Evolutionary conservation across 2,113 vertebrate genomes (phyloP).

Genomic region (Hypocryptadius cinnamomeus): DNA sequence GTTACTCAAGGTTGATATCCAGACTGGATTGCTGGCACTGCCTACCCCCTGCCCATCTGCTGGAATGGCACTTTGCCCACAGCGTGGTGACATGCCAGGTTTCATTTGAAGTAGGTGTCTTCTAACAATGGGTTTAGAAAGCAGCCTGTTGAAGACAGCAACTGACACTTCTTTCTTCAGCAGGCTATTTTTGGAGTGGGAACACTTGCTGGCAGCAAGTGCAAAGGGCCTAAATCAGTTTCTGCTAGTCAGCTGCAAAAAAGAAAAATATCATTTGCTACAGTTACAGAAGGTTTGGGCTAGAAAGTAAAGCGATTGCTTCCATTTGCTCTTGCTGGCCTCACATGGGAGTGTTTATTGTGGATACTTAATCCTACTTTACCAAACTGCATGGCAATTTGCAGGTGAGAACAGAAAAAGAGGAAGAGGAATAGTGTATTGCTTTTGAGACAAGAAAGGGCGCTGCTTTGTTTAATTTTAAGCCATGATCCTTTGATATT

Average conservation of each 20-base stretch:
- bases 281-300: conserved; percentile 24
- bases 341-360: neutral
- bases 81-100: neutral
- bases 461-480: conserved; percentile 24
- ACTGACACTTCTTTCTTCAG: conserved; percentile 37
- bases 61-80: conserved; percentile 36
- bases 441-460: neutral
- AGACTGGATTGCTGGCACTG: conserved; percentile 20
- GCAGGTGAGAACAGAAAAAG: neutral
- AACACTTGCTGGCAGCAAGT: conserved; percentile 33
- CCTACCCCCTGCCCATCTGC: conserved; percentile 42
- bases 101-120: conserved; percentile 37
- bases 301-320: neutral
- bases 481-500: conserved; percentile 47
- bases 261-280: conserved; percentile 23
- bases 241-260: conserved; percentile 45
- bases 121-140: conserved; percentile 39
- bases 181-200: conserved; percentile 36
- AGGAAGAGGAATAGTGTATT: neutral
- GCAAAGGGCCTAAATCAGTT: conserved; percentile 7
- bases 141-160: conserved; percentile 40
- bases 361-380: neutral
- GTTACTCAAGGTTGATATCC: conserved; percentile 31
- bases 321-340: neutral
- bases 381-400: neutral